Base-by-base conservation (phyloP, 2,113 vertebrate genomes). In the Malurus alboscapulatus region DNA sequence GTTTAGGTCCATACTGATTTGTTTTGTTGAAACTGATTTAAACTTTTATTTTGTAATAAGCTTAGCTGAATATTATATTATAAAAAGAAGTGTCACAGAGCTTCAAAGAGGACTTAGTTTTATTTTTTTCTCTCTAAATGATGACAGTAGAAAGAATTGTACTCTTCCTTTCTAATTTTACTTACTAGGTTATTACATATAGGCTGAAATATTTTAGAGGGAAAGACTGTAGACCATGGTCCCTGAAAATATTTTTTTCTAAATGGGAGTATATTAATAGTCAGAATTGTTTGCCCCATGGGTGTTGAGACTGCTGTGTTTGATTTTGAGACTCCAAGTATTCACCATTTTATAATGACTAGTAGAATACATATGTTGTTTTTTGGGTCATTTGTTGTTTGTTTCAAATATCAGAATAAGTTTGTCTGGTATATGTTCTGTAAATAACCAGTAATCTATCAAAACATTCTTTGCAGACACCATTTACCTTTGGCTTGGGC, bases 401-500 rank as follows among this genome's bases (percentile, higher is more conserved):
- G 20, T 48, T 26, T 47, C 10, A 48, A 26, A 58, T 48, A 8
- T 80, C 25, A 45, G 22, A 40, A 20, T 50, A n/a, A 48, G 2
- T 15, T 69, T 86, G 30, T 48, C 8, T 34, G 54, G 9, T 50
- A 5, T 0, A 0, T 69, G 5, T 65, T 66, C 19, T 59, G 27
- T 85, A 65, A 94, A 45, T 94, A 91, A 96, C 75, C 75, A 67
- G 6, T 66, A 78, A 4, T 15, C 34, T 91, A 8, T 77, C 51
- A 44, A 67, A 79, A 73, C 9, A 7, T 58, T 96, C 21, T 47
- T 97, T 93, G 27, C 90, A 99, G 99, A 98, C 98, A 53, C 99
- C 99, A 0, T 99, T 99, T 97, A 99, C 98, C n/a, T 99, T 99
- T 89, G 99, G 99, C 95, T 96, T 99, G 97, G 99, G 98, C 95